These are phyloP conservation scores for Halocynthia roretzi DNA, from an alignment of 23 tunicate genomes.

Conservation along the genomic window DNA sequence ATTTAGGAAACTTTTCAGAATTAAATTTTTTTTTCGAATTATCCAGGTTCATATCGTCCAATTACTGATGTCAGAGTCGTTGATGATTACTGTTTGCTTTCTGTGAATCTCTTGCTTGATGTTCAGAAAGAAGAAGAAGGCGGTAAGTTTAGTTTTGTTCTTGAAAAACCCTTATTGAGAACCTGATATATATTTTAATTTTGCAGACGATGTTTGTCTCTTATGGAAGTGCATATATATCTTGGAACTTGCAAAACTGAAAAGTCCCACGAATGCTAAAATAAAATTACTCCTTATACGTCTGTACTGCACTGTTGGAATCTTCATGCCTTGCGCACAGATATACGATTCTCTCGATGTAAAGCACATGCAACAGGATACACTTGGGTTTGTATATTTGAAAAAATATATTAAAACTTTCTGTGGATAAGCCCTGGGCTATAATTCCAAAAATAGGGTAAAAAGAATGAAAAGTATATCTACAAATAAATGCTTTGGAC, in stretches of 20 bases:
- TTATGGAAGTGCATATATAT: slow-evolving; percentile 56
- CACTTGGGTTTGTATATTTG: slow-evolving; percentile 54
- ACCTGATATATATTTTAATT: neutral
- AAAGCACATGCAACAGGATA: slow-evolving; percentile 86
- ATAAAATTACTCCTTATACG: slow-evolving; percentile 67
- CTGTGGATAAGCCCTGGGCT: too few relatives aligned
- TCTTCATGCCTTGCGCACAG: slow-evolving; percentile 71
- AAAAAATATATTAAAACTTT: neutral
- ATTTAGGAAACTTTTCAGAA: too few relatives aligned
- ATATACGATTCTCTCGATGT: slow-evolving; percentile 80
- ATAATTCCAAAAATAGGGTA: too few relatives aligned
- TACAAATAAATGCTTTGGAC: too few relatives aligned
- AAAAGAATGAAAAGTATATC: too few relatives aligned
- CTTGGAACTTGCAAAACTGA: slow-evolving; percentile 37
- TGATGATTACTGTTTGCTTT: slow-evolving; percentile 50
- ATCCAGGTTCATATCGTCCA: slow-evolving; percentile 66
- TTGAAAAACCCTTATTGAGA: neutral
- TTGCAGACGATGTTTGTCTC: slow-evolving; percentile 49
- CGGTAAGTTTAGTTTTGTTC: neutral
- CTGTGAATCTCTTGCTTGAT: slow-evolving; percentile 44
- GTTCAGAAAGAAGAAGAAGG: slow-evolving; percentile 47
- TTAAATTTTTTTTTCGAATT: neutral
- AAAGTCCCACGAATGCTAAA: slow-evolving; percentile 43
- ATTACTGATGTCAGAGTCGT: slow-evolving; percentile 50
- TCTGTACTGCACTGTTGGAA: slow-evolving; percentile 58